Evolutionary conservation across 2,888 invertebrate genomes (phyloP), one percentile per base, ranked within the genome.

Genomic region (Polia nebulosa): DNA sequence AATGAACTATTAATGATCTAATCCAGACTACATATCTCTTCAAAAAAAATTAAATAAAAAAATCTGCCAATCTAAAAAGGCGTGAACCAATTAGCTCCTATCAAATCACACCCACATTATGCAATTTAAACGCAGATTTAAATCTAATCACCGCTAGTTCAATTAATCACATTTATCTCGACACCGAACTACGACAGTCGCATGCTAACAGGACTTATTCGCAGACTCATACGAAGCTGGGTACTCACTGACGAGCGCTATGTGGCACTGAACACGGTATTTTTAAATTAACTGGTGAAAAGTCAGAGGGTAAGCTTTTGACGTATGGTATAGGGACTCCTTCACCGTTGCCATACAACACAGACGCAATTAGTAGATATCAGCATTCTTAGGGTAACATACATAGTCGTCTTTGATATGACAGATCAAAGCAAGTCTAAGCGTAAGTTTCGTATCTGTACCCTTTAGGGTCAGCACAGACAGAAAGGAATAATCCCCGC

Each of bases 81-180:
- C 20, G 44, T 70, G 4, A 45, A 74, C 52, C 59, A 72, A 76
- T 76, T 47, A 52, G 2, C 11, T 8, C 20, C 4, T 17, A 17
- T 13, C 27, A 22, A n/a, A 55, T 36, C 27, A 41, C 41, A 29
- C 11, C 3, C 5, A 47, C 36, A 78, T 72, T 34, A 61, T 44
- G 51, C 45, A 78, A 72, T 69, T 65, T 29, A 52, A 72, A 56
- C 29, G 11, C 5, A 57, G 72, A 72, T 80, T 34, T 17, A 41
- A 69, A 76, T 69, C 58, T 47, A 69, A 62, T 76, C 58, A 56
- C 45, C 4, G 25, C 29, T 13, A 22, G 59, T 29, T 78, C 60
- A 76, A 70, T 80, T 76, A 80, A 80, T 77, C 60, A 70, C 20
- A 47, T 70, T 62, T 64, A 80, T 69, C 62, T 60, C 20, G 56